phyloP scores from a whole-genome alignment of 2,888 invertebrate genomes.

The Acronicta alni region DNA sequence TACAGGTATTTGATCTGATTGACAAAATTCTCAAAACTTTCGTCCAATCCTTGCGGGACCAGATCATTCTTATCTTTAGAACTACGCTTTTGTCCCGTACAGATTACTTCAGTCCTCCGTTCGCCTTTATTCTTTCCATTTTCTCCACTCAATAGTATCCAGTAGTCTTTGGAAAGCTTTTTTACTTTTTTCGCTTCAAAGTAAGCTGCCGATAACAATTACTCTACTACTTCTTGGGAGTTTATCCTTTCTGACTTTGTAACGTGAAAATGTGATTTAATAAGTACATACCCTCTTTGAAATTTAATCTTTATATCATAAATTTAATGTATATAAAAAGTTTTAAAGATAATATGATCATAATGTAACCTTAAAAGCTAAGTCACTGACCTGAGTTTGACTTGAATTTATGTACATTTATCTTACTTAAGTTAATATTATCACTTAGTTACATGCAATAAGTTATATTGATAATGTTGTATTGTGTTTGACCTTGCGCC shows the following conservation, averaged over 20 bases:
- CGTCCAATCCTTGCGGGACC: constrained; percentile 22
- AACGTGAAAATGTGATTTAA: no score
- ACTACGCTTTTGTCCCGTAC: constrained; percentile 15
- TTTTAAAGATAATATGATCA: no score
- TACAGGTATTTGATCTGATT: no score
- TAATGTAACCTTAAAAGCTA: no score
- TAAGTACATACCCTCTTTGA: no score
- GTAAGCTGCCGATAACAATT: constrained; percentile 4
- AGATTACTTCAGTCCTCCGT: constrained; percentile 20
- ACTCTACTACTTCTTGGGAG: no score
- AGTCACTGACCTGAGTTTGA: no score
- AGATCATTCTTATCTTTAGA: constrained; percentile 11
- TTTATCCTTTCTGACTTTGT: no score
- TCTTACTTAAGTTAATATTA: neutral
- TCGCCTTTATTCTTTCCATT: constrained; percentile 40
- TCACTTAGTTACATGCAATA: constrained; percentile 3
- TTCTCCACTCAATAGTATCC: constrained; percentile 36
- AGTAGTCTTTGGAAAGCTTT: constrained; percentile 11
- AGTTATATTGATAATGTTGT: constrained; percentile 9
- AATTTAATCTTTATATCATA: no score
- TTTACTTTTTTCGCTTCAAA: constrained; percentile 9
- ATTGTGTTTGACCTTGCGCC: constrained; percentile 22
- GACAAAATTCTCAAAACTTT: neutral
- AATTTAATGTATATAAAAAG: no score
- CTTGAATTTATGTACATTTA: no score